Conservation (phyloP, 2,113 vertebrate genomes). For the Psittacara wagleri region DNA sequence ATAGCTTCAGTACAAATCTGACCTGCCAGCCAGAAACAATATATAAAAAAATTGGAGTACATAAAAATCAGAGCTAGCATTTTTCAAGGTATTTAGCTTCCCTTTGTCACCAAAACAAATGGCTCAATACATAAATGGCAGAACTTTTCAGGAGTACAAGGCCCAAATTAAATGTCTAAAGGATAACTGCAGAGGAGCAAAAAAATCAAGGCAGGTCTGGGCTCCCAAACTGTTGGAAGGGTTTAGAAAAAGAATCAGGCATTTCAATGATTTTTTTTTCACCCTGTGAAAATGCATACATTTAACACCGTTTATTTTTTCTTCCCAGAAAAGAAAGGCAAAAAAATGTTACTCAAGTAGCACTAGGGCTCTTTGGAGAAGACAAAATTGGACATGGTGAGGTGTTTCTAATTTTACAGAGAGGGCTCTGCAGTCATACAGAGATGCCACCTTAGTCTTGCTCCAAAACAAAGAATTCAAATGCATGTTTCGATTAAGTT, state of each 20-base stretch:
- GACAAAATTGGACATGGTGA: background rate
- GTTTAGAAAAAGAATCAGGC: background rate
- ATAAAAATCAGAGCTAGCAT: background rate
- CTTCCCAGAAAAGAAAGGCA: background rate
- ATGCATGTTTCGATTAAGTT: background rate
- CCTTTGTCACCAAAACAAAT: slow-evolving; percentile 7
- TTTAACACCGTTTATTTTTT: background rate
- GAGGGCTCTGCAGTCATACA: background rate
- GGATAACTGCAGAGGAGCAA: background rate
- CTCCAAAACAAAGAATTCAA: fast-evolving
- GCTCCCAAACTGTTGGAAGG: background rate
- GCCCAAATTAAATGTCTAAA: background rate
- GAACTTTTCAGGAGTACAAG: background rate
- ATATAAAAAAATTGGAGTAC: background rate
- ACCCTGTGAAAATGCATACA: background rate
- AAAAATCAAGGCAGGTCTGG: background rate
- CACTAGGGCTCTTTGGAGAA: background rate
- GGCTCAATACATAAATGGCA: background rate
- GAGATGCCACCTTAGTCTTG: background rate
- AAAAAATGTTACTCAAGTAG: background rate
- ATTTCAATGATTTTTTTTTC: background rate
- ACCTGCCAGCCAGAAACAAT: slow-evolving; percentile 32
- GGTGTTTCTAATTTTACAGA: background rate
- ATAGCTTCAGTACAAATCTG: slow-evolving; percentile 7
- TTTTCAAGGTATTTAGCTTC: slow-evolving; percentile 3